Percentiles rank a stretch among this genome's conserved stretches.
Conservation (phyloP, 2,797 vertebrate genomes). For the Helostoma temminkii region DNA sequence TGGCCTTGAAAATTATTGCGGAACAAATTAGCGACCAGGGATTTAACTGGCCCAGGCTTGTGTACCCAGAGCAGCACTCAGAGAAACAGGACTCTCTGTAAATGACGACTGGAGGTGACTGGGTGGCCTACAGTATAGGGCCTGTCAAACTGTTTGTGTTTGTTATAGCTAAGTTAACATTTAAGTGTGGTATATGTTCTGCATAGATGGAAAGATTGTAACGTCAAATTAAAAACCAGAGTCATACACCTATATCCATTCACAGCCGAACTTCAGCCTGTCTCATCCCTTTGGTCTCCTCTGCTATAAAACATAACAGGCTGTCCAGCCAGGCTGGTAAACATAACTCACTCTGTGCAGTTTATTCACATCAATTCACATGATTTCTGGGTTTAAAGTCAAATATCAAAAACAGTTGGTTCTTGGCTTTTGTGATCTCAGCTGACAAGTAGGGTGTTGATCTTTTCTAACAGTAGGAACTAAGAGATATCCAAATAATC, state of each 20-base stretch:
- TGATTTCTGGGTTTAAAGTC: background rate
- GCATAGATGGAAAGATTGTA: background rate
- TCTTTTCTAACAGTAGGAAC: background rate
- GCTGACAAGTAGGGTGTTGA: background rate
- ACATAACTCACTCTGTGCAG: slow-evolving; percentile 22
- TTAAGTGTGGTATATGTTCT: slow-evolving; percentile 1
- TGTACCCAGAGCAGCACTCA: slow-evolving; percentile 26
- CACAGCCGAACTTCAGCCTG: background rate
- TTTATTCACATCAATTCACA: slow-evolving; percentile 17
- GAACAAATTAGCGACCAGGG: slow-evolving; percentile 66
- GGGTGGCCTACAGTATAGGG: slow-evolving; percentile 42
- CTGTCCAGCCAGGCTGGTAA: slow-evolving; percentile 21
- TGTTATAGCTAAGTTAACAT: slow-evolving; percentile 3
- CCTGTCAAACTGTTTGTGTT: slow-evolving; percentile 11
- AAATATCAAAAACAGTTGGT: background rate
- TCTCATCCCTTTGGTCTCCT: slow-evolving; percentile 16
- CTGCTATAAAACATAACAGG: background rate
- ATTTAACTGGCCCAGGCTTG: slow-evolving; percentile 48
- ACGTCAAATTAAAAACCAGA: slow-evolving; percentile 3
- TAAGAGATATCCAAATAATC: background rate
- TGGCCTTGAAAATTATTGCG: slow-evolving; percentile 48
- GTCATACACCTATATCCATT: slow-evolving; percentile 5
- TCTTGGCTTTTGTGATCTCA: background rate
- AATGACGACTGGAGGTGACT: slow-evolving; percentile 57
- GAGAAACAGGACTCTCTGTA: slow-evolving; percentile 43